Percentiles rank a stretch among this genome's conserved stretches.
Evolutionary conservation across 1,140 invertebrate genomes (phyloP).

Genomic region (Cardiocondyla obscurior): DNA sequence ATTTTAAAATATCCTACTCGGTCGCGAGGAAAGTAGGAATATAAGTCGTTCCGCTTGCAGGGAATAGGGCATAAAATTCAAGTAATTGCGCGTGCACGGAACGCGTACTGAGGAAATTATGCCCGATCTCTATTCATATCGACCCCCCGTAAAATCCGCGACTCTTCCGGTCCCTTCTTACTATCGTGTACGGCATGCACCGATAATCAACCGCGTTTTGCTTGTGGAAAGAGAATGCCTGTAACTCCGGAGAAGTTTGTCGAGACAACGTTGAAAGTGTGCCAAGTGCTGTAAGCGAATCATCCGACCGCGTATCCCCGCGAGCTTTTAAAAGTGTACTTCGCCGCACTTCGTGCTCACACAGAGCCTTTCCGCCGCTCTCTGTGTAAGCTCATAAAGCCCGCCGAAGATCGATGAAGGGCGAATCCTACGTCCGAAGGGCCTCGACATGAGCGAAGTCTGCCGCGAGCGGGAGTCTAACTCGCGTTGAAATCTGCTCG

Average conservation of each 20-base stretch:
- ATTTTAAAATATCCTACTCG: not conserved
- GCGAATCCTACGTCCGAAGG: slow-evolving; percentile 60
- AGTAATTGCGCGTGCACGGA: slow-evolving; percentile 37
- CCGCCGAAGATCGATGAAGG: slow-evolving; percentile 64
- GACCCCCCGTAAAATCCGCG: slow-evolving; percentile 20
- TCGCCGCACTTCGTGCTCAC: slow-evolving; percentile 23
- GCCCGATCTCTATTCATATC: slow-evolving; percentile 35
- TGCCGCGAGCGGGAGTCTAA: slow-evolving; percentile 1
- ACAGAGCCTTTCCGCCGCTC: slow-evolving; percentile 1
- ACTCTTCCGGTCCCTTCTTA: slow-evolving; percentile 20
- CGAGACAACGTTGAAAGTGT: slow-evolving; percentile 54
- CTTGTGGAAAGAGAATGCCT: slow-evolving; percentile 18
- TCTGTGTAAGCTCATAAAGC: slow-evolving; percentile 60
- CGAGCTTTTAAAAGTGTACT: slow-evolving; percentile 60
- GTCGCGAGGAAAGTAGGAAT: slow-evolving; percentile 10
- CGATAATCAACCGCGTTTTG: slow-evolving; percentile 41
- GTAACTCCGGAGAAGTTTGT: slow-evolving; percentile 34
- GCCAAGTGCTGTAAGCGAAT: slow-evolving; percentile 54
- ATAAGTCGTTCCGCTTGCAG: slow-evolving; percentile 1
- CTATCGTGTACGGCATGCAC: slow-evolving; percentile 15
- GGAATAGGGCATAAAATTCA: slow-evolving; percentile 41
- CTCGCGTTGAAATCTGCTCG: slow-evolving; percentile 58
- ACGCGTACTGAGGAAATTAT: slow-evolving; percentile 25
- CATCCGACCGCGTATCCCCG: slow-evolving; percentile 23
- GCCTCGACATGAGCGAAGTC: slow-evolving; percentile 9